These are phyloP conservation scores for Yasuhikotakia modesta DNA, from an alignment of 2,797 vertebrate genomes.

Conservation along the genomic window DNA sequence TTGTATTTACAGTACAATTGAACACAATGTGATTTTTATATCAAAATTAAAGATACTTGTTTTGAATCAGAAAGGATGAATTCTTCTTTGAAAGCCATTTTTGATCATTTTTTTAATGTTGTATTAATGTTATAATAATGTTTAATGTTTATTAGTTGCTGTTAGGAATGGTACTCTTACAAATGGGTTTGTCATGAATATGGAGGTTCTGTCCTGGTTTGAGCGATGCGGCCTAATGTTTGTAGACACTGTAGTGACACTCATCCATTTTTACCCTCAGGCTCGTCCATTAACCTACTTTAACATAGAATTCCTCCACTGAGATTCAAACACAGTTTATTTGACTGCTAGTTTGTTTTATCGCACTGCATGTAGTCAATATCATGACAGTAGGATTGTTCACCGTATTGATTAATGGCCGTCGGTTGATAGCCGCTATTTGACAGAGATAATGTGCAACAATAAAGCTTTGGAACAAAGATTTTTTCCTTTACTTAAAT, in stretches of 20 bases:
- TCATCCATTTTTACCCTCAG: slow-evolving; percentile 47
- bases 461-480: slow-evolving; percentile 41
- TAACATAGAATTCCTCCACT: slow-evolving; percentile 46
- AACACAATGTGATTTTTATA: neutral
- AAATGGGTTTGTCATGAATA: slow-evolving; percentile 22
- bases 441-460: slow-evolving; percentile 67
- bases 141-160: neutral
- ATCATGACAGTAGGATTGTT: slow-evolving; percentile 43
- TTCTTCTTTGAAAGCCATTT: too few species aligned
- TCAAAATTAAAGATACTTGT: slow-evolving; percentile 16
- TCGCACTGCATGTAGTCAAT: slow-evolving; percentile 38
- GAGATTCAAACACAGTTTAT: slow-evolving; percentile 44
- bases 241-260: slow-evolving; percentile 43
- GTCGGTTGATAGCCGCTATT: slow-evolving; percentile 59
- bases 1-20: neutral
- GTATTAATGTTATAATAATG: too few species aligned
- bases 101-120: too few species aligned
- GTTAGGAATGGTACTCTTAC: neutral
- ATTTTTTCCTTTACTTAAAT: slow-evolving; percentile 12
- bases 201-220: slow-evolving; percentile 17
- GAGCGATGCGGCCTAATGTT: slow-evolving; percentile 44
- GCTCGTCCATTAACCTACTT: slow-evolving; percentile 62
- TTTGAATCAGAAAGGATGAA: neutral
- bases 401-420: slow-evolving; percentile 68
- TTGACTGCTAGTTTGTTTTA: slow-evolving; percentile 25